phyloP scores from a whole-genome alignment of 2,113 vertebrate species.

The Desmodus rotundus region DNA sequence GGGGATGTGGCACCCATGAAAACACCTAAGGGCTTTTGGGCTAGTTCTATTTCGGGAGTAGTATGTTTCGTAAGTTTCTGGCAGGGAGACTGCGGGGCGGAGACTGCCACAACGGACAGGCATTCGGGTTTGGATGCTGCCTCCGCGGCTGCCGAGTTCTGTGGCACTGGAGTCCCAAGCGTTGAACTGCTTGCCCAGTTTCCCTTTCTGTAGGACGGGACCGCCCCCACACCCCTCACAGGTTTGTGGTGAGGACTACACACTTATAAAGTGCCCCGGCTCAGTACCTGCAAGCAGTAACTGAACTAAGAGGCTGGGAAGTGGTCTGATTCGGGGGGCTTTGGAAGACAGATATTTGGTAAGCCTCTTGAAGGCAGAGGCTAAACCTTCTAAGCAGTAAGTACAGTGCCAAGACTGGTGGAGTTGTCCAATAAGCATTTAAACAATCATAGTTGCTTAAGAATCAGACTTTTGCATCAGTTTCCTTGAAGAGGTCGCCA shows the following conservation, averaged over 20 bases:
- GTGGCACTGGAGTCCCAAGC: not conserved
- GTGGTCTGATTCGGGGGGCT: not conserved
- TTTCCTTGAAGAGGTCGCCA: constrained; percentile 68
- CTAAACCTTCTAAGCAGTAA: not conserved
- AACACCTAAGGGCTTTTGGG: not conserved
- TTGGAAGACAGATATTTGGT: not conserved
- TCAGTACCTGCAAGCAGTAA: not conserved
- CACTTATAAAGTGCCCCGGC: rapidly evolving
- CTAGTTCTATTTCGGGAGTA: not conserved
- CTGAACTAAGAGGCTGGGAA: not conserved
- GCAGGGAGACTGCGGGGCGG: not conserved
- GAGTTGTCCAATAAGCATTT: not conserved
- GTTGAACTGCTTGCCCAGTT: rapidly evolving
- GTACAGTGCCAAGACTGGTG: not conserved
- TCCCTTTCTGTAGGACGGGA: not conserved
- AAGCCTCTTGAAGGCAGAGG: constrained; percentile 56
- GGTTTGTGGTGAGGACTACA: rapidly evolving
- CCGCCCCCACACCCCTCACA: not conserved
- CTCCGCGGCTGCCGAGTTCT: rapidly evolving
- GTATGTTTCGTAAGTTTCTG: not conserved
- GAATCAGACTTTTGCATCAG: not conserved
- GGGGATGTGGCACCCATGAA: not conserved
- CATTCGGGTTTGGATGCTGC: rapidly evolving
- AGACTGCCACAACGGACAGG: rapidly evolving
- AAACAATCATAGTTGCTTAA: not conserved